Conservation (phyloP, 2,113 vertebrate species). For the Hippopotamus amphibius region DNA sequence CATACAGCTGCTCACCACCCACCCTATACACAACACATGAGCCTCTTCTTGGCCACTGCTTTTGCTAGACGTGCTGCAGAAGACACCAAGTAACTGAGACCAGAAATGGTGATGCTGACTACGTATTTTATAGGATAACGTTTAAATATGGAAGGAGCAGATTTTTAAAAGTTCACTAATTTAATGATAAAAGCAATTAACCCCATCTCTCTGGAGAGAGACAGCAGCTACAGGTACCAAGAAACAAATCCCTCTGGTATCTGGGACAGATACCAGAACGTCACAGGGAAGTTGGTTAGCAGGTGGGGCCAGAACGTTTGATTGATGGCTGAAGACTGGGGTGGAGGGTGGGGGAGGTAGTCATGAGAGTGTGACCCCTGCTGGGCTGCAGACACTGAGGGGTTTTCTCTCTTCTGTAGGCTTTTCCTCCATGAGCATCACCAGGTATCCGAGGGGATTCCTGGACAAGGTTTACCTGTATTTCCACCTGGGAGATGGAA, state of each 20-base stretch:
- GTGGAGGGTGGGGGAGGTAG: no score
- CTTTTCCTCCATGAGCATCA: neutral
- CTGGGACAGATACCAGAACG: no score
- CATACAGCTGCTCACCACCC: neutral
- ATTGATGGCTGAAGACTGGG: neutral
- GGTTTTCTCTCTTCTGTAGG: neutral
- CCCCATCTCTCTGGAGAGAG: neutral
- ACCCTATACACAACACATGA: neutral
- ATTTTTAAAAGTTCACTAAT: neutral
- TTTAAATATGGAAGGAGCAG: neutral
- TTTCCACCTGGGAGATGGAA: neutral
- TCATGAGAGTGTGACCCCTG: neutral
- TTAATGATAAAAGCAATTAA: neutral
- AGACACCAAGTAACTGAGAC: neutral
- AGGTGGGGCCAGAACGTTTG: neutral
- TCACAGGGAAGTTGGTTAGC: accelerated
- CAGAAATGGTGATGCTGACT: neutral
- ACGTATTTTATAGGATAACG: neutral
- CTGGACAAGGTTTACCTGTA: neutral
- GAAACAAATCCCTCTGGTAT: neutral
- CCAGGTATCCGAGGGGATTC: neutral
- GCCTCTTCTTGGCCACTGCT: neutral
- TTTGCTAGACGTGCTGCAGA: neutral
- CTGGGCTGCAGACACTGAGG: neutral
- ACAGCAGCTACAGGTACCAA: neutral